Percentiles rank a stretch among this genome's conserved stretches.
Evolutionary conservation across 2,888 invertebrate species (phyloP).

Genomic region (Odontocerum albicorne): DNA sequence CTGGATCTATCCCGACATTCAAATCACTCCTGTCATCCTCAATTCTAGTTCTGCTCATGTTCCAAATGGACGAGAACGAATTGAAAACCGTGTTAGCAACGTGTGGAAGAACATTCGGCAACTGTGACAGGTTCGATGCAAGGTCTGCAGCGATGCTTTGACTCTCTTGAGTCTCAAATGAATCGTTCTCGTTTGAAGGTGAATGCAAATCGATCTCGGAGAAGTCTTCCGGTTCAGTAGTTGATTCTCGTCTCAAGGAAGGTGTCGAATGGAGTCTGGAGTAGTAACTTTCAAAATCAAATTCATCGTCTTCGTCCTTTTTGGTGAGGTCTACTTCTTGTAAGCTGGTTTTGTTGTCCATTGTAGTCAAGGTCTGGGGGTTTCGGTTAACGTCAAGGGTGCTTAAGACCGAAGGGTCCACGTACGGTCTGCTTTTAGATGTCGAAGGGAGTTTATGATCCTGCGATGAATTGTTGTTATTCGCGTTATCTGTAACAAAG

Average conservation of each 20-base stretch:
- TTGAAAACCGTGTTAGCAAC: slow-evolving; percentile 66
- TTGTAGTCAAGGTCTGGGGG: background rate
- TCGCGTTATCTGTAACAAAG: slow-evolving; percentile 19
- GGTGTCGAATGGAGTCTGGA: slow-evolving; percentile 52
- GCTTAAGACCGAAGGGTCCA: slow-evolving; percentile 15
- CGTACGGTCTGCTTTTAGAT: slow-evolving; percentile 2
- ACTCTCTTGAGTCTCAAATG: slow-evolving; percentile 32
- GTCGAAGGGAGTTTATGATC: background rate
- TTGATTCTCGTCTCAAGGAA: slow-evolving; percentile 46
- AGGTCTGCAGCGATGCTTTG: slow-evolving; percentile 52
- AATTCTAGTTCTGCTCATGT: slow-evolving; percentile 26
- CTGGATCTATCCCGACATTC: slow-evolving; percentile 12
- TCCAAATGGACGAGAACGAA: slow-evolving; percentile 60
- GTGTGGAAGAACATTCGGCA: slow-evolving; percentile 60
- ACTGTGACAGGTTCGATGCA: slow-evolving; percentile 59
- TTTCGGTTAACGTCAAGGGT: slow-evolving; percentile 10
- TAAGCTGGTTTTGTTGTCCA: background rate
- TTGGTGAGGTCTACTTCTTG: slow-evolving; percentile 6
- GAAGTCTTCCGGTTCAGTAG: slow-evolving; percentile 46
- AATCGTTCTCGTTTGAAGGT: slow-evolving; percentile 42
- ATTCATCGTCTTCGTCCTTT: slow-evolving; percentile 46
- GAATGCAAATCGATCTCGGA: slow-evolving; percentile 54
- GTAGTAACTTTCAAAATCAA: slow-evolving; percentile 56
- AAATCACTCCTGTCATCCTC: slow-evolving; percentile 16
- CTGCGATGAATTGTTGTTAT: background rate